These are phyloP conservation scores for Ophion ventricosus DNA, from an alignment of 2,888 invertebrate genomes.

Conservation along the genomic window DNA sequence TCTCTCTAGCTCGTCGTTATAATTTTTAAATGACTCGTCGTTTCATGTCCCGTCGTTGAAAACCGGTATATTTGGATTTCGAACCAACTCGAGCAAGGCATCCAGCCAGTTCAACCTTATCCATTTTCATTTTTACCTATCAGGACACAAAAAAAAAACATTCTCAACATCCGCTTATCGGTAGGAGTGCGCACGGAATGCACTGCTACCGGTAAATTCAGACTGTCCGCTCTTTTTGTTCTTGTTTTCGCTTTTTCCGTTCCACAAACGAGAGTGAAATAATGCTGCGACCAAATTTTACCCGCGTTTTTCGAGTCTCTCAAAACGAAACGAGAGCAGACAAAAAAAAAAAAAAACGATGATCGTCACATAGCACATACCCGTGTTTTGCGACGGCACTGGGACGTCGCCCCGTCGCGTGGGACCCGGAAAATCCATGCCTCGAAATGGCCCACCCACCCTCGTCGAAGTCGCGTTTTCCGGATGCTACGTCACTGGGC, in stretches of 20 bases:
- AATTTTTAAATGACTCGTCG: neutral
- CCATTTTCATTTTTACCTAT: no score
- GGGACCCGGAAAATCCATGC: slow-evolving; percentile 69
- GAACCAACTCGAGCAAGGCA: neutral
- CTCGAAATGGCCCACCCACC: slow-evolving; percentile 59
- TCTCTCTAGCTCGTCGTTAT: neutral
- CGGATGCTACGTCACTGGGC: slow-evolving; percentile 81
- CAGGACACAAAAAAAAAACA: neutral
- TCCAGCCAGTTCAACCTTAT: neutral
- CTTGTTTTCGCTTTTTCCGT: no score
- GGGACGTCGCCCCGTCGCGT: slow-evolving; percentile 58
- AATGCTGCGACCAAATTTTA: no score
- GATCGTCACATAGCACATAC: neutral
- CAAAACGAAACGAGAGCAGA: no score
- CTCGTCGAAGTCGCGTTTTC: slow-evolving; percentile 72
- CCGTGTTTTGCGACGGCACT: slow-evolving; percentile 58
- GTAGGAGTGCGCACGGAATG: no score
- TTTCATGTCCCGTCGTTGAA: neutral
- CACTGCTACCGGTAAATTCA: no score
- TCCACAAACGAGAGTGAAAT: no score
- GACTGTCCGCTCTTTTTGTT: no score
- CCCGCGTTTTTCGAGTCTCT: no score
- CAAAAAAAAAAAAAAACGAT: no score
- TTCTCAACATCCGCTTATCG: no score
- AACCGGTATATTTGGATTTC: neutral